These are phyloP conservation scores for Selene dorsalis DNA, from an alignment of 2,797 vertebrate genomes.

Conservation along the genomic window DNA sequence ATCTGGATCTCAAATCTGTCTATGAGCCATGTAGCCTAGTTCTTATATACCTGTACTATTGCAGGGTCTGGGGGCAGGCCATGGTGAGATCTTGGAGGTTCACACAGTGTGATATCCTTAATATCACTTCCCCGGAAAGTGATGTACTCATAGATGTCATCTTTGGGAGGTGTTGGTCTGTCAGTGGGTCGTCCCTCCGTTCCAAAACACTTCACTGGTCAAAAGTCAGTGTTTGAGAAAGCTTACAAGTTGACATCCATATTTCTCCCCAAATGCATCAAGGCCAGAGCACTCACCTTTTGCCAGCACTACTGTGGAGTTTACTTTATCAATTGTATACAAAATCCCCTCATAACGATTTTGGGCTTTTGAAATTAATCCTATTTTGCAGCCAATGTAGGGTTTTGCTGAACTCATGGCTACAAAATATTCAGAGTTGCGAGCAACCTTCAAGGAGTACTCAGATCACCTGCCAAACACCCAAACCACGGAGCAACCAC, in stretches of 20 bases:
- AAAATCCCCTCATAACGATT: constrained; percentile 97
- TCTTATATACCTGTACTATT: constrained; percentile 89
- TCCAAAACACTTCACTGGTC: constrained; percentile 93
- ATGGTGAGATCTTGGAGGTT: constrained; percentile 90
- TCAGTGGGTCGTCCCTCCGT: constrained; percentile 95
- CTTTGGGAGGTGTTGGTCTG: constrained; percentile 90
- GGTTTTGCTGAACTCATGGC: constrained; percentile 89
- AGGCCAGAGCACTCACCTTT: constrained; percentile 83
- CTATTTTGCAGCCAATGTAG: constrained; percentile 92
- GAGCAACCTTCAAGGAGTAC: neutral
- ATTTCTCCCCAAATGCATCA: neutral
- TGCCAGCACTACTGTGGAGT: constrained; percentile 91
- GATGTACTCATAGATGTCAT: constrained; percentile 96
- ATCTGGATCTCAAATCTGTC: neutral
- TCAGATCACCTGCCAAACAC: neutral
- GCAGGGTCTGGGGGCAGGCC: constrained; percentile 94
- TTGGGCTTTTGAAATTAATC: constrained; percentile 93
- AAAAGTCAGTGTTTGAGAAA: constrained; percentile 1
- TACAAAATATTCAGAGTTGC: neutral
- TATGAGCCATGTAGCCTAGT: neutral
- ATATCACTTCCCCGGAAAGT: constrained; percentile 98
- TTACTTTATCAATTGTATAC: constrained; percentile 94
- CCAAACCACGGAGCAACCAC: accelerated
- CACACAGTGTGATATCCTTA: constrained; percentile 94
- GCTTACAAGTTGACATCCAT: neutral